Conservation (phyloP, 2,888 invertebrate species). For the Podotricha telesiphe region DNA sequence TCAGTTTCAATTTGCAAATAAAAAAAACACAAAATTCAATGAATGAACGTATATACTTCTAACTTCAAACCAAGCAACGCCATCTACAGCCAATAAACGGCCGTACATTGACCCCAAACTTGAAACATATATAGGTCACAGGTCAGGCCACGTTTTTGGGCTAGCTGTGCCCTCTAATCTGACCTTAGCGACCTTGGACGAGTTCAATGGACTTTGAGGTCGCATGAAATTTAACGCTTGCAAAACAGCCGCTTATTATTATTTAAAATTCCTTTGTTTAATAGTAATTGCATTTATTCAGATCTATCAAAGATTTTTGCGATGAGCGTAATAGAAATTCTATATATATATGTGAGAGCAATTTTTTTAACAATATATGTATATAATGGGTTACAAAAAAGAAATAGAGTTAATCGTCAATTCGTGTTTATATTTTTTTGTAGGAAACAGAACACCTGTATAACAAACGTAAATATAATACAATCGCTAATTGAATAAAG, state of each 20-base stretch:
- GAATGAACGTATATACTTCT: not conserved
- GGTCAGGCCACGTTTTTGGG: slow-evolving; percentile 65
- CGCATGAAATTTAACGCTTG: slow-evolving; percentile 47
- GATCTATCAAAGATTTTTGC: no score
- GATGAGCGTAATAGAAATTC: no score
- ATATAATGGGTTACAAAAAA: no score
- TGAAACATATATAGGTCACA: slow-evolving; percentile 65
- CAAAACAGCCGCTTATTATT: slow-evolving; percentile 4
- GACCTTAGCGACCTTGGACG: slow-evolving; percentile 69
- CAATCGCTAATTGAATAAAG: slow-evolving; percentile 13
- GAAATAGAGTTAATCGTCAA: no score
- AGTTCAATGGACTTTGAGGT: slow-evolving; percentile 58
- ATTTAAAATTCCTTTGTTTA: not conserved
- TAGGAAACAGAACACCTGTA: not conserved
- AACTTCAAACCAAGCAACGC: slow-evolving; percentile 29
- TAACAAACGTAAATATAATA: slow-evolving; percentile 1
- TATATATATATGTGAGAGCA: no score
- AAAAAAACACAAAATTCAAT: not conserved
- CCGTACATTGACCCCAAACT: slow-evolving; percentile 60
- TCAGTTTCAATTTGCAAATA: no score
- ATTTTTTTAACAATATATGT: no score
- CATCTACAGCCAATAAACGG: slow-evolving; percentile 49
- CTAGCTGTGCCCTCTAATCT: slow-evolving; percentile 66
- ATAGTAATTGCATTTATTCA: no score
- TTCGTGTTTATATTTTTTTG: not conserved